These are phyloP conservation scores for Capitulum mitella DNA, from an alignment of 2,888 invertebrate species.

Conservation along the genomic window DNA sequence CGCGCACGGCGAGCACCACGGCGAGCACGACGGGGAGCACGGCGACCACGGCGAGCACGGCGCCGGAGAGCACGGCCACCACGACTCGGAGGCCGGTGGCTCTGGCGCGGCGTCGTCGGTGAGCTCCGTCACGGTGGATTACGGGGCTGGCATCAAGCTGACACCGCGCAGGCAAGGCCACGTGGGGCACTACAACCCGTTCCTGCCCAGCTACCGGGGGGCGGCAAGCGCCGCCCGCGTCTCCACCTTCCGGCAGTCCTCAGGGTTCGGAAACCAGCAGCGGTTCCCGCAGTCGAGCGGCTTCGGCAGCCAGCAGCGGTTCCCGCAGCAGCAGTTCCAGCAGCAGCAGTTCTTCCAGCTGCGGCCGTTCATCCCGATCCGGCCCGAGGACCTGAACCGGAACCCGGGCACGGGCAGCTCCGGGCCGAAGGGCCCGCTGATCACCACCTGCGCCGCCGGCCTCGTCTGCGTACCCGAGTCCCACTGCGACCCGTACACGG, in stretches of 20 bases:
- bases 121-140: background rate
- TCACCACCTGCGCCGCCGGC: slow-evolving; percentile 20
- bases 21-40: slow-evolving; percentile 1
- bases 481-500: slow-evolving; percentile 27
- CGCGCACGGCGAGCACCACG: background rate
- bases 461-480: slow-evolving; percentile 21
- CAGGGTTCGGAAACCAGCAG: background rate
- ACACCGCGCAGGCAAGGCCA: background rate
- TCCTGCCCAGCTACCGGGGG: background rate
- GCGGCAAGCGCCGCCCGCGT: background rate
- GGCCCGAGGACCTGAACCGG: background rate
- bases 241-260: background rate
- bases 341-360: background rate
- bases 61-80: background rate
- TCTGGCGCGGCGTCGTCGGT: background rate
- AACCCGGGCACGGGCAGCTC: background rate
- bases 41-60: background rate
- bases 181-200: slow-evolving; percentile 25
- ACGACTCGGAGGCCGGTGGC: background rate
- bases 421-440: background rate
- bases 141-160: background rate
- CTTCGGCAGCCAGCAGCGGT: background rate
- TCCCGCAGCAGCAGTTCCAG: background rate
- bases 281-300: background rate
- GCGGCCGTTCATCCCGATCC: background rate